These are phyloP conservation scores for Dendroctonus ponderosae DNA, from an alignment of 1,140 invertebrate species.

Conservation along the genomic window DNA sequence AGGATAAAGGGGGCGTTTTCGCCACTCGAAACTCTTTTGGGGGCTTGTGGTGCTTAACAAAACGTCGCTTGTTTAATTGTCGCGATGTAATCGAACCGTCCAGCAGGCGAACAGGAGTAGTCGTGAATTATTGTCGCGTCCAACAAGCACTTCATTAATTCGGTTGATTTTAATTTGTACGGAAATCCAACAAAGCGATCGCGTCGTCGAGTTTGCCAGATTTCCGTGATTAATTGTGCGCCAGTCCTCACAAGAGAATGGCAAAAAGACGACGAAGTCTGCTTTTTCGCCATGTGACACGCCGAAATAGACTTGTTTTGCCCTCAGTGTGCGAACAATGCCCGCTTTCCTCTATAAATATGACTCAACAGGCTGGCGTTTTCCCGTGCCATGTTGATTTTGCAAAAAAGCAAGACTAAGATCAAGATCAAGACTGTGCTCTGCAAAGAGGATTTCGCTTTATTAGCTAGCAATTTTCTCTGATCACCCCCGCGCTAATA, in stretches of 20 bases:
- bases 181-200: slow-evolving; percentile 20
- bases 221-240: slow-evolving; percentile 21
- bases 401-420: no score
- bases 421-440: no score
- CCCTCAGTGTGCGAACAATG: slow-evolving; percentile 8
- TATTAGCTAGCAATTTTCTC: no score
- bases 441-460: no score
- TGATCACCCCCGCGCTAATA: no score
- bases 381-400: no score
- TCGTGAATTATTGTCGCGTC: slow-evolving; percentile 7
- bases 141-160: slow-evolving; percentile 25
- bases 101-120: neutral
- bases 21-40: no score
- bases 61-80: neutral
- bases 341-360: slow-evolving; percentile 21
- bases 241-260: slow-evolving; percentile 7
- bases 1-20: no score
- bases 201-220: slow-evolving; percentile 21
- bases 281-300: slow-evolving; percentile 19
- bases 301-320: slow-evolving; percentile 12
- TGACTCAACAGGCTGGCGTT: neutral
- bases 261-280: slow-evolving; percentile 12
- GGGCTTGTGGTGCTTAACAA: no score
- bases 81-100: neutral
- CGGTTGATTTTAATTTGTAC: slow-evolving; percentile 21